A percentile compares a stretch with the other conserved stretches of the same genome.
Evolutionary conservation across 2,888 invertebrate genomes (phyloP).

Genomic region (Macrosoma leucophasiata): DNA sequence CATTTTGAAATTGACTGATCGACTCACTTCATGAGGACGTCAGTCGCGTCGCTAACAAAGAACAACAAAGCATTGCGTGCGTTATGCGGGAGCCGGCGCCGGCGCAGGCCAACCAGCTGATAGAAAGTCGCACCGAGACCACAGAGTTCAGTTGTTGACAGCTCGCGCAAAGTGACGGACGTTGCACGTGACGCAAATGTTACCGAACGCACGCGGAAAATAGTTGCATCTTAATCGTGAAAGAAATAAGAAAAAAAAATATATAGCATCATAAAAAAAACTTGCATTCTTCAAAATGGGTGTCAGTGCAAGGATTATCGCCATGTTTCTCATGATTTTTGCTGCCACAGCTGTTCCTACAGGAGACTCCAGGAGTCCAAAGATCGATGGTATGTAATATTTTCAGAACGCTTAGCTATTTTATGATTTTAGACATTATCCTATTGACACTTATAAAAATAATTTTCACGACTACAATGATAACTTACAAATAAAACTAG

Average conservation of each 20-base stretch:
- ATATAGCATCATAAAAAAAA: conserved; percentile 25
- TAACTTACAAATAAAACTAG: too few species aligned
- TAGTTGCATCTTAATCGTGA: conserved; percentile 60
- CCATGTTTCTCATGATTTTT: conserved; percentile 55
- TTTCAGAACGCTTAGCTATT: conserved; percentile 10
- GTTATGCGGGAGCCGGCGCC: conserved; percentile 44
- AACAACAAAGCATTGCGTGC: conserved; percentile 30
- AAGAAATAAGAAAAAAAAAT: conserved; percentile 26
- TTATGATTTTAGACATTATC: conserved; percentile 2
- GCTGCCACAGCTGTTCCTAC: conserved; percentile 54
- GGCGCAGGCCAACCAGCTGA: conserved; percentile 50
- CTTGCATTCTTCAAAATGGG: conserved; percentile 53
- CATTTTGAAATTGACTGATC: too few species aligned
- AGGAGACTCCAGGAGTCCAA: conserved; percentile 43
- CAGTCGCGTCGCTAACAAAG: conserved; percentile 6
- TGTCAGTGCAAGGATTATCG: conserved; percentile 63
- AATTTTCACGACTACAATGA: neutral
- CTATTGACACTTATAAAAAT: neutral
- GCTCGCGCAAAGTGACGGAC: conserved; percentile 45
- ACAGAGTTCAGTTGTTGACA: conserved; percentile 58
- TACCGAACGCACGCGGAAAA: conserved; percentile 64
- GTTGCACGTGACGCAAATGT: conserved; percentile 59
- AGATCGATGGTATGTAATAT: conserved; percentile 52
- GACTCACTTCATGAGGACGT: neutral
- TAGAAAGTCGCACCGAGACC: conserved; percentile 65